Evolutionary conservation across 2,888 invertebrate genomes (phyloP).

Genomic region (Campoplex capitator): DNA sequence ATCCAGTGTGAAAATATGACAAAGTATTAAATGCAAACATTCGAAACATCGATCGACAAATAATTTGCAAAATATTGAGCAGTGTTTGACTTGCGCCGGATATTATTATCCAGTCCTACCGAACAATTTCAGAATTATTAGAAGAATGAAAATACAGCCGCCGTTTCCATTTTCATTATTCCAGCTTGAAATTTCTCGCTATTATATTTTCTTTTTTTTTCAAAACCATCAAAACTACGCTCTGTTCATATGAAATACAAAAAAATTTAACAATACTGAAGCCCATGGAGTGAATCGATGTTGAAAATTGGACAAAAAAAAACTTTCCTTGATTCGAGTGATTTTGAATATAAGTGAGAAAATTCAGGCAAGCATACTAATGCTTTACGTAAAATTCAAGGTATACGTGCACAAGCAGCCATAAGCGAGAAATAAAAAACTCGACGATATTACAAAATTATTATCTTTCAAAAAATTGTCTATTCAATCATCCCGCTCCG

Average conservation of each 20-base stretch:
- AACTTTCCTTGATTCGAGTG: background rate
- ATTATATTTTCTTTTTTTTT: too few species aligned
- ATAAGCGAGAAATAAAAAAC: background rate
- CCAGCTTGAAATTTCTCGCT: too few species aligned
- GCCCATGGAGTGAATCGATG: background rate
- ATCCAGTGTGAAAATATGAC: constrained; percentile 16
- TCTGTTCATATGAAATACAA: background rate
- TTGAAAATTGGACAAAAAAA: background rate
- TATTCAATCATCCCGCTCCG: too few species aligned
- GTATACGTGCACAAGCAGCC: background rate
- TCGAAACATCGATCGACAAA: background rate
- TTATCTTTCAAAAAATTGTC: too few species aligned
- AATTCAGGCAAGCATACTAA: background rate
- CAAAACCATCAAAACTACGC: background rate
- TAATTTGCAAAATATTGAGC: constrained; percentile 2
- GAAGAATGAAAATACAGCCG: too few species aligned
- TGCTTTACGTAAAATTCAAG: background rate
- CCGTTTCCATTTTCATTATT: background rate
- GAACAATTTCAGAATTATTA: background rate
- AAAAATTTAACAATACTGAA: background rate
- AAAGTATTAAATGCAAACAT: background rate
- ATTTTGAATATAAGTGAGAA: background rate
- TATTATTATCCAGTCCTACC: background rate
- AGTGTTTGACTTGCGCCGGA: background rate
- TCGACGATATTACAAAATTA: background rate